A percentile compares a stretch with the other conserved stretches of the same genome.
Evolutionary conservation across 2,797 vertebrate species (phyloP).

Genomic region (Manis pentadactyla): DNA sequence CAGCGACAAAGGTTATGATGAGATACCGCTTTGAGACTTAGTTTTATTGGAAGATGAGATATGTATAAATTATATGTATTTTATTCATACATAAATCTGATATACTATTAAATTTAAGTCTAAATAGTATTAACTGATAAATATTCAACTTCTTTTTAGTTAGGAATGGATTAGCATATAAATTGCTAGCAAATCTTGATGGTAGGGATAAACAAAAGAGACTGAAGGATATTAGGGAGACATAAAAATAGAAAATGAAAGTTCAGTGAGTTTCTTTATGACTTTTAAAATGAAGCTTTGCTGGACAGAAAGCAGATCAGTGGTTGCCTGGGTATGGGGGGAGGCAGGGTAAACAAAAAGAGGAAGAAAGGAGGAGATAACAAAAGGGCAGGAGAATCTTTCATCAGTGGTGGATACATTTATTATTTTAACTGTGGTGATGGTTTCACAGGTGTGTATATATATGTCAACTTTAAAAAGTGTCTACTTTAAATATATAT

Average conservation of each 20-base stretch:
- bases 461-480: no score
- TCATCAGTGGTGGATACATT: no score
- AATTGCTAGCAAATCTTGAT: not conserved
- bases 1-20: not conserved
- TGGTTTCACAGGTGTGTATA: no score
- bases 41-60: not conserved
- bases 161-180: not conserved
- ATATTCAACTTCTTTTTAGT: constrained; percentile 40
- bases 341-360: no score
- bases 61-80: not conserved
- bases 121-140: constrained; percentile 10
- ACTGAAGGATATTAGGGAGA: constrained; percentile 39
- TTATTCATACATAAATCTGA: not conserved
- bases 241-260: constrained; percentile 33
- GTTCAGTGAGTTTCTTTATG: not conserved
- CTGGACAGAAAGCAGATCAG: not conserved
- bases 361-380: no score
- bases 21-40: constrained; percentile 21
- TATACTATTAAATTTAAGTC: not conserved
- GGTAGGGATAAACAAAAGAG: not conserved
- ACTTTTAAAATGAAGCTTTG: constrained; percentile 68
- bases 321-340: no score
- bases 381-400: no score
- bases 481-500: no score
- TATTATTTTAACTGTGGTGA: no score